Base-by-base conservation (phyloP, 2,888 invertebrate species). In the Crepidodera aurea region DNA sequence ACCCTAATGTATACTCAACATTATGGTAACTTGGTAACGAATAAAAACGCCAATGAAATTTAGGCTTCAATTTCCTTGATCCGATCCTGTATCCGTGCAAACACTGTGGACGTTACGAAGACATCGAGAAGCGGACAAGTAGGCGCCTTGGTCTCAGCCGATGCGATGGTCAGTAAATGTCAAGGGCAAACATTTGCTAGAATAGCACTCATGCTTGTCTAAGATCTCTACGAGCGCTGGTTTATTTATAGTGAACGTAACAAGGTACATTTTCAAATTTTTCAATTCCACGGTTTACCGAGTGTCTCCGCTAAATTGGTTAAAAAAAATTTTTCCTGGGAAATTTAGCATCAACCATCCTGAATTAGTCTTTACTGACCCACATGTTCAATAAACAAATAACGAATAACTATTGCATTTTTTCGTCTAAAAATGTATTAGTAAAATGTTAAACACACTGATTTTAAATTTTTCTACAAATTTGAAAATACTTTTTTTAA, bases 91-190 rank as follows among this genome's bases (percentile, higher is more conserved):
- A 18, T 70, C 69, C 63, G 59, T 53, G 61, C 59, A 64, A 64
- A 60, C 51, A 58, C 64, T 68, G 66, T 65, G 70, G 69, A 71
- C 59, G 69, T 65, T 70, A 55, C 64, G 69, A 72, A 72, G 72
- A 73, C 73, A 70, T 71, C 69, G 71, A 66, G 46, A 62, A 66
- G 58, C 74, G 74, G 73, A 73, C 73, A 71, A 67, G 65, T 67
- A 69, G 74, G 74, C 74, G 74, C 74, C 74, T 60, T 42, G 67
- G 67, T 65, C 57, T 66, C 67, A 54, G 59, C 58, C 66, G 68
- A 69, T 63, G 60, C 70, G 72, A 71, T 69, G 73, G 74, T 74
- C 74, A 74, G 68, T 71, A 71, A 74, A 74, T 73, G 74, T 73
- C 74, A 74, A 74, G 74, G 74, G 69, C 74, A 73, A 66, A 70